phyloP scores from a whole-genome alignment of 2,888 invertebrate genomes.

The Xylophagus ater region DNA sequence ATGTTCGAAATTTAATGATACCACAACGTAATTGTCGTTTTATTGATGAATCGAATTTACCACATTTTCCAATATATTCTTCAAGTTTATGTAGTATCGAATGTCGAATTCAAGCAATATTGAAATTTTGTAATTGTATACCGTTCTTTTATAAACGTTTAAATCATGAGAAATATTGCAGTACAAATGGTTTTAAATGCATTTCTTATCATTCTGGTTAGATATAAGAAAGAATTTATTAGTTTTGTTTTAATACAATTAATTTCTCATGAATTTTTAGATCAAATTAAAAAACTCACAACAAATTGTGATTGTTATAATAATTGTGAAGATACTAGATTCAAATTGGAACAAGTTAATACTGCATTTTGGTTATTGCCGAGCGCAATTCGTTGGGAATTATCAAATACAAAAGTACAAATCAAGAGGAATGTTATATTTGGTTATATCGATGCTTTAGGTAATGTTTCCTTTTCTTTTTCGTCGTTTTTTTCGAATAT shows the following conservation, averaged over 20 bases:
- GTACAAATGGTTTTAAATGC: conserved; percentile 25
- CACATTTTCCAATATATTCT: conserved; percentile 17
- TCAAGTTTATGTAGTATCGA: conserved; percentile 16
- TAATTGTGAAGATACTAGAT: conserved; percentile 18
- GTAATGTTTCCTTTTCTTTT: conserved; percentile 17
- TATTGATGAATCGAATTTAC: conserved; percentile 16
- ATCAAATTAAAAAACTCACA: conserved; percentile 6
- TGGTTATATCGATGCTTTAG: conserved; percentile 26
- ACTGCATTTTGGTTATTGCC: conserved; percentile 23
- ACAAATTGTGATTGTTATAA: conserved; percentile 13
- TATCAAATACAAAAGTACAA: conserved; percentile 26
- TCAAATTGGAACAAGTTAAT: conserved; percentile 12
- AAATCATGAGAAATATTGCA: conserved; percentile 19
- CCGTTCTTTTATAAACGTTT: conserved; percentile 18
- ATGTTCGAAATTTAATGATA: conserved; percentile 13
- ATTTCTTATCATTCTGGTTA: conserved; percentile 23
- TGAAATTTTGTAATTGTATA: conserved; percentile 16
- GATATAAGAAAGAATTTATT: not conserved
- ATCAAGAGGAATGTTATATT: conserved; percentile 28
- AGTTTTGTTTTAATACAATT: too few species aligned
- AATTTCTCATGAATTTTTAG: conserved; percentile 9
- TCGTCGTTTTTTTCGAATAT: not conserved
- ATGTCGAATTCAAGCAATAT: conserved; percentile 16
- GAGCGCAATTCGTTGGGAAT: conserved; percentile 26
- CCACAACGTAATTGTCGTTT: conserved; percentile 18